These are phyloP conservation scores for Drepana falcataria DNA, from an alignment of 2,888 invertebrate genomes.

Conservation along the genomic window DNA sequence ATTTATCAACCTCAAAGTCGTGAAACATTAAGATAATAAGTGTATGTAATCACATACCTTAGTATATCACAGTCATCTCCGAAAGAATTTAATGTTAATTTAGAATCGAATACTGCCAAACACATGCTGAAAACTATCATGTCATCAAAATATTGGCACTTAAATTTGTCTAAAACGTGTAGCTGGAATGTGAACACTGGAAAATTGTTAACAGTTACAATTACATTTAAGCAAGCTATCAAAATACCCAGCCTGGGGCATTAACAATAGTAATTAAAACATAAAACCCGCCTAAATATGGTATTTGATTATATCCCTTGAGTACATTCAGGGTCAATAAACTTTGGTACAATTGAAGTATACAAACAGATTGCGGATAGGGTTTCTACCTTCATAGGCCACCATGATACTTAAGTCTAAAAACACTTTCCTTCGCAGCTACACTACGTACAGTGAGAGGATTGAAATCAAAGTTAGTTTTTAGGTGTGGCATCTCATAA, in stretches of 20 bases:
- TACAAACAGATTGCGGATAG: too few species aligned
- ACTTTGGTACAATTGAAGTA: conserved; percentile 20
- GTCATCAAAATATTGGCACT: conserved; percentile 10
- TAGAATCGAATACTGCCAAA: conserved; percentile 22
- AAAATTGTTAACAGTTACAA: too few species aligned
- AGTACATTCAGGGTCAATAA: conserved; percentile 6
- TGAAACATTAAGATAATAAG: conserved; percentile 38
- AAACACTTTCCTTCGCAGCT: conserved; percentile 4
- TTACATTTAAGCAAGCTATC: too few species aligned
- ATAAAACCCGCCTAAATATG: conserved; percentile 10
- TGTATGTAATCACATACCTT: conserved; percentile 46
- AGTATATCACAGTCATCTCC: conserved; percentile 37
- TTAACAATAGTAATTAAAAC: not conserved
- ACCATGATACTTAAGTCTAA: too few species aligned
- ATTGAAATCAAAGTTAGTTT: not conserved
- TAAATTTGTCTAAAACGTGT: conserved; percentile 3
- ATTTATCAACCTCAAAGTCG: conserved; percentile 31
- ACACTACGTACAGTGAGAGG: conserved; percentile 8
- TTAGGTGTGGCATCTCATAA: not conserved
- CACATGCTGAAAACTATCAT: conserved; percentile 9
- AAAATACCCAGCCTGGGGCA: not conserved
- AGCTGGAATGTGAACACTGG: too few species aligned
- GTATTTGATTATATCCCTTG: conserved; percentile 10
- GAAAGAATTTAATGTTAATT: too few species aligned
- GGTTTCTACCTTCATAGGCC: too few species aligned